These are phyloP conservation scores for Xanthia togata DNA, from an alignment of 2,888 invertebrate genomes.

Conservation along the genomic window DNA sequence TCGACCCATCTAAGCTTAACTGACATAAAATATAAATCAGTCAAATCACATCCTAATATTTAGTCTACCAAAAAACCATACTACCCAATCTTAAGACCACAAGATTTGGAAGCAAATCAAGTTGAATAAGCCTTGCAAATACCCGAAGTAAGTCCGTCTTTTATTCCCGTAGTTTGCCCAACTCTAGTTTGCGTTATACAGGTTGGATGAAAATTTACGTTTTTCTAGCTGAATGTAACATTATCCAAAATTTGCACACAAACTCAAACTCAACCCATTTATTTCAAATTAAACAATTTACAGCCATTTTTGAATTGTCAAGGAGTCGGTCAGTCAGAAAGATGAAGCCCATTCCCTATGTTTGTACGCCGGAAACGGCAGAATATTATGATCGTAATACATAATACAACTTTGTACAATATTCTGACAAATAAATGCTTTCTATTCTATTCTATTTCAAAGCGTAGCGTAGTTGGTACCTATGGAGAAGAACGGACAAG, in stretches of 20 bases:
- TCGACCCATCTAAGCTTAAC: not conserved
- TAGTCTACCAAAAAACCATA: not conserved
- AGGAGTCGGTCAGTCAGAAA: no score
- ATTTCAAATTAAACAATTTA: no score
- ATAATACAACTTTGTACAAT: no score
- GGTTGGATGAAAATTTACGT: not conserved
- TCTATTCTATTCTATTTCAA: no score
- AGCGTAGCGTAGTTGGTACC: no score
- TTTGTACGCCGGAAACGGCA: no score
- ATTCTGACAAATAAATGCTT: no score
- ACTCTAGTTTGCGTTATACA: not conserved
- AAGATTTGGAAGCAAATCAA: not conserved
- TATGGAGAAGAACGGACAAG: no score
- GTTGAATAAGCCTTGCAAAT: not conserved
- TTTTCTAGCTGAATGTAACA: not conserved
- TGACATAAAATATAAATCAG: not conserved
- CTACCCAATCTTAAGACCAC: not conserved
- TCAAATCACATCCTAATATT: not conserved
- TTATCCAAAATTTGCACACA: not conserved
- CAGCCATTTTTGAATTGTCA: no score
- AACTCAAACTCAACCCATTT: no score
- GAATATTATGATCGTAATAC: no score
- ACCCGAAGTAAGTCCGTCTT: not conserved
- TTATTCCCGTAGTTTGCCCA: not conserved
- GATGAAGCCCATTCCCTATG: no score